Evolutionary conservation across 2,888 invertebrate genomes (phyloP).

Genomic region (Neoitamus cyanurus): DNA sequence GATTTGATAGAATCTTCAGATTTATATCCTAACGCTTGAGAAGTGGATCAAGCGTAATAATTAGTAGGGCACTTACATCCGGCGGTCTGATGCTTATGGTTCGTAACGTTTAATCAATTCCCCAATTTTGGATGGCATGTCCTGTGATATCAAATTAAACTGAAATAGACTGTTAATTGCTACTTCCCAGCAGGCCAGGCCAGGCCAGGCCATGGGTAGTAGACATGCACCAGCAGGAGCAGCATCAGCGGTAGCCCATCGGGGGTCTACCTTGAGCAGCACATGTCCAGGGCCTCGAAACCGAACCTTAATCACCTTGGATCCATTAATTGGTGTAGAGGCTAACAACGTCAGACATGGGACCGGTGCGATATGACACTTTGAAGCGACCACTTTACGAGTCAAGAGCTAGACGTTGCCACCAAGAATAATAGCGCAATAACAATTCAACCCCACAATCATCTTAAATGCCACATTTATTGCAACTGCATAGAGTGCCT

Average conservation of each 20-base stretch:
- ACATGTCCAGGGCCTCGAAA: background rate
- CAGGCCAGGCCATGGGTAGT: background rate
- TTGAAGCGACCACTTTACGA: conserved; percentile 42
- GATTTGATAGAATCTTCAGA: background rate
- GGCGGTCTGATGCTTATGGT: background rate
- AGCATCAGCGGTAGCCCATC: background rate
- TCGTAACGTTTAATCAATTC: background rate
- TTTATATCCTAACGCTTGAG: background rate
- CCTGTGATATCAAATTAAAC: conserved; percentile 1
- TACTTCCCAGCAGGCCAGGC: background rate
- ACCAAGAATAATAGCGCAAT: conserved; percentile 44
- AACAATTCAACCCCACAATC: conserved; percentile 44
- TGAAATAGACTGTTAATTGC: background rate
- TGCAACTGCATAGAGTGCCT: conserved; percentile 24
- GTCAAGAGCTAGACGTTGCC: conserved; percentile 10
- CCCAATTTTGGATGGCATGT: background rate
- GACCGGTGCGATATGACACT: conserved; percentile 22
- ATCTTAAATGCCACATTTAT: conserved; percentile 47
- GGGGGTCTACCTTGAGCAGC: background rate
- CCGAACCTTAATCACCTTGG: conserved; percentile 19
- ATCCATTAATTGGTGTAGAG: conserved; percentile 20
- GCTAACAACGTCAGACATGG: background rate
- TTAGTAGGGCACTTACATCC: background rate
- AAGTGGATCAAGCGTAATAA: background rate
- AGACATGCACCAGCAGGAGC: background rate